phyloP scores from a whole-genome alignment of 2,888 invertebrate species.

The Gerris lacustris region DNA sequence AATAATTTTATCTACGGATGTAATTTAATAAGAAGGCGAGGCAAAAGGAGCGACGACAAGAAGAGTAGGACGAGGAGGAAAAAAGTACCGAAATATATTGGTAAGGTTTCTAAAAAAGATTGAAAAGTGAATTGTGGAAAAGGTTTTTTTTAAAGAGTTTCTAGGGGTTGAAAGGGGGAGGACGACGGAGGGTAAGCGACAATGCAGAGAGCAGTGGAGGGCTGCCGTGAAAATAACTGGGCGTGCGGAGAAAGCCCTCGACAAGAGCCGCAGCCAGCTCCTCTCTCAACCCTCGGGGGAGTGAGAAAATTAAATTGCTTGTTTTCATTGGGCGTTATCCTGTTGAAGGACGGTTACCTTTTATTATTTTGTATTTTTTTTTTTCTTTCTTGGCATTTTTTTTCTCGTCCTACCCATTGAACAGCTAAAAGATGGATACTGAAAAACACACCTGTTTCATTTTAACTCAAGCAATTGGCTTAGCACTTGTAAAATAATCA shows the following conservation, averaged over 20 bases:
- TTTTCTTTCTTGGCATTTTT: neutral
- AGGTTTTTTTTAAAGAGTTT: neutral
- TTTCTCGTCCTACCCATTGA: neutral
- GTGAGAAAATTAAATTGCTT: slow-evolving; percentile 5
- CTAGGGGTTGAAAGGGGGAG: neutral
- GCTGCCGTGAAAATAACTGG: neutral
- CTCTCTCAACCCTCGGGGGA: neutral
- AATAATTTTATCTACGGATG: slow-evolving; percentile 1
- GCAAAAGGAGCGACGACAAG: neutral
- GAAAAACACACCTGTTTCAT: neutral
- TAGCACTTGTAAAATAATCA: too few species aligned
- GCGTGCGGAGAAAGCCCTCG: neutral
- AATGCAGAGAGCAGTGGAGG: neutral
- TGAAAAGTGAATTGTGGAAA: neutral
- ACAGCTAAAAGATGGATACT: neutral
- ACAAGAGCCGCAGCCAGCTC: neutral
- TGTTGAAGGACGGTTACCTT: slow-evolving; percentile 1
- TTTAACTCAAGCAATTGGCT: too few species aligned
- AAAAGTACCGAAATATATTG: slow-evolving; percentile 3
- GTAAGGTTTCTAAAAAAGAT: slow-evolving; percentile 1
- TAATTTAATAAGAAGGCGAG: neutral
- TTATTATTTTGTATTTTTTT: neutral
- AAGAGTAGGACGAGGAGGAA: neutral
- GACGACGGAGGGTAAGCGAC: neutral
- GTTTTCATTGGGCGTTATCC: slow-evolving; percentile 5